phyloP scores from a whole-genome alignment of 2,797 vertebrate genomes.

The Benthosema pterotum region DNA sequence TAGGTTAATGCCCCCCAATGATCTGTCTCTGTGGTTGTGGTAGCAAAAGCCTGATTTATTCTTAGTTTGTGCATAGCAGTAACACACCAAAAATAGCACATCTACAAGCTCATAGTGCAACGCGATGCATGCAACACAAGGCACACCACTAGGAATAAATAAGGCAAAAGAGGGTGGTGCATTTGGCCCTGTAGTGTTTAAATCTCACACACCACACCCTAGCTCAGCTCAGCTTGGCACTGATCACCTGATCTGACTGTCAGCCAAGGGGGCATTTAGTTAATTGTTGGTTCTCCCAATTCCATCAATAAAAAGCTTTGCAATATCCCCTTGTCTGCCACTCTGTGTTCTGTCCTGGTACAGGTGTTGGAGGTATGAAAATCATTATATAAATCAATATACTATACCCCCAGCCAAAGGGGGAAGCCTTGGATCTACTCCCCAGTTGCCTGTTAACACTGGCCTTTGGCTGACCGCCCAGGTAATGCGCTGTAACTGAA shows the following conservation, averaged over 20 bases:
- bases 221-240: constrained; percentile 36
- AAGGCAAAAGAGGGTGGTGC: no score
- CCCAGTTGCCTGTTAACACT: constrained; percentile 32
- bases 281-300: constrained; percentile 38
- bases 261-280: constrained; percentile 38
- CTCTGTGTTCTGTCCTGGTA: constrained; percentile 9
- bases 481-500: constrained; percentile 51
- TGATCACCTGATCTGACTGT: constrained; percentile 27
- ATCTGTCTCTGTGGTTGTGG: constrained; percentile 25
- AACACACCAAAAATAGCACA: no score
- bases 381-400: constrained; percentile 1
- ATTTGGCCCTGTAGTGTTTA: constrained; percentile 29
- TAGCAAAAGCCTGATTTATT: no score
- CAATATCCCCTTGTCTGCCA: constrained; percentile 46
- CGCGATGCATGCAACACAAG: no score
- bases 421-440: background rate
- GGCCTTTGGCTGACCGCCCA: constrained; percentile 38
- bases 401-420: no score
- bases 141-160: no score
- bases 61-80: no score
- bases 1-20: constrained; percentile 15
- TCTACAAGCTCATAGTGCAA: no score
- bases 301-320: constrained; percentile 74
- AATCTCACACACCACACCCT: constrained; percentile 21
- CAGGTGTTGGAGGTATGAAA: constrained; percentile 3